Base-by-base conservation (phyloP, 2,888 invertebrate genomes). In the Ischnura elegans region DNA sequence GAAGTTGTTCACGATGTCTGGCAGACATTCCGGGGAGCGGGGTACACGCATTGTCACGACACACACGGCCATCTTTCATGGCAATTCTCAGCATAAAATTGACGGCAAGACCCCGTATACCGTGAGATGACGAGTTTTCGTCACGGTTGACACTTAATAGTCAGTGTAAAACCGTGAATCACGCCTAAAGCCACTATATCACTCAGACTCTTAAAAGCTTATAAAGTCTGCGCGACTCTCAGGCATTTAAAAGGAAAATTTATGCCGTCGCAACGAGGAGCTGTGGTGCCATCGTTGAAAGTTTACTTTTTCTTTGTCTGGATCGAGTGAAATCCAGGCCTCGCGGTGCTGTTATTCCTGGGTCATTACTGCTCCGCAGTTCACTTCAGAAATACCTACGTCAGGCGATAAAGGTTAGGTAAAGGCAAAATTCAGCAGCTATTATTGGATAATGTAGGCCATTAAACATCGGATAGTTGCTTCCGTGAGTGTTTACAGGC, bases 251-350 rank as follows among this genome's bases (percentile, higher is more conserved):
- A 76, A 76, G 76, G 76, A 76, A 36, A 76, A 76, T 76, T 76
- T 76, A 76, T 76, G 76, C 36, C 36, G 29, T 29, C 36, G 76
- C 76, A 13, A 36, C 29, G 10, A 25, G 76, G 76, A 76, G 25
- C 36, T n/a, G n/a, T 36, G 36, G 76, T 76, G 36, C 36, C 76
- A 36, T 76, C 76, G 36, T 76, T 76, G 76, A 8, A 76, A 29
- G 29, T 36, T 76, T 76, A 36, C 76, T 76, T 76, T 76, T 76
- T n/a, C n/a, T 76, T 76, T 36, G 76, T 76, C 76, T 76, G 76
- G 76, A 36, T 36, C 36, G n/a, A 61, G 76, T 36, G 29, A 8
- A 36, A 76, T 76, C 25, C 2, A 36, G 76, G 76, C 36, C 76
- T 76, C 16, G 36, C 29, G 76, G 3, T n/a, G 36, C 36, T 25